These are phyloP conservation scores for Haliclona indistincta DNA, from an alignment of 37 sponge, comb jelly and placozoan genomes.

Conservation along the genomic window DNA sequence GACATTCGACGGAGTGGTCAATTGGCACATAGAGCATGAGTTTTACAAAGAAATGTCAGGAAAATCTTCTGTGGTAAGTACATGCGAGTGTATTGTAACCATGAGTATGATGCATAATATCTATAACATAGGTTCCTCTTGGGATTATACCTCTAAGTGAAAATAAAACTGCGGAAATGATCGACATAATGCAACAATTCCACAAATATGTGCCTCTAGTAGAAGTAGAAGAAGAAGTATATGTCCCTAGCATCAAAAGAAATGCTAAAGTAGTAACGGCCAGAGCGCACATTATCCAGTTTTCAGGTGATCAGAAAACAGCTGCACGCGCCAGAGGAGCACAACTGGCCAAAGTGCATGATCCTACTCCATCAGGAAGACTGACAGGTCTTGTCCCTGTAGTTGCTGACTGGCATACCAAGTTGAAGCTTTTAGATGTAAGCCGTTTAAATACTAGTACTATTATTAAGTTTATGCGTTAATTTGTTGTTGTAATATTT, in stretches of 20 bases:
- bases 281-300: neutral
- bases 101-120: neutral
- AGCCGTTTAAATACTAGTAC: neutral
- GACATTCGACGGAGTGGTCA: neutral
- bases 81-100: too few species aligned
- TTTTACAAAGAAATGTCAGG: conserved; percentile 6
- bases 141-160: neutral
- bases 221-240: neutral
- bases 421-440: conserved; percentile 23
- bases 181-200: neutral
- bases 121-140: conserved; percentile 7
- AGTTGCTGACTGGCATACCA: conserved; percentile 31
- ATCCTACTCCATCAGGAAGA: conserved; percentile 10
- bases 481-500: too few species aligned
- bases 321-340: conserved; percentile 21
- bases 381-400: conserved; percentile 27
- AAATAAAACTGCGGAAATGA: conserved; percentile 1
- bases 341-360: neutral
- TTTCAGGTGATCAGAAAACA: conserved; percentile 16
- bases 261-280: neutral
- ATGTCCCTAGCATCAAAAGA: neutral
- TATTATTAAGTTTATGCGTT: conserved; percentile 2
- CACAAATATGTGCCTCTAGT: conserved; percentile 11
- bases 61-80: conserved; percentile 21
- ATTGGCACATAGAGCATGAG: neutral